Conservation (phyloP, 1,140 invertebrate species). For the Metaphire vulgaris region DNA sequence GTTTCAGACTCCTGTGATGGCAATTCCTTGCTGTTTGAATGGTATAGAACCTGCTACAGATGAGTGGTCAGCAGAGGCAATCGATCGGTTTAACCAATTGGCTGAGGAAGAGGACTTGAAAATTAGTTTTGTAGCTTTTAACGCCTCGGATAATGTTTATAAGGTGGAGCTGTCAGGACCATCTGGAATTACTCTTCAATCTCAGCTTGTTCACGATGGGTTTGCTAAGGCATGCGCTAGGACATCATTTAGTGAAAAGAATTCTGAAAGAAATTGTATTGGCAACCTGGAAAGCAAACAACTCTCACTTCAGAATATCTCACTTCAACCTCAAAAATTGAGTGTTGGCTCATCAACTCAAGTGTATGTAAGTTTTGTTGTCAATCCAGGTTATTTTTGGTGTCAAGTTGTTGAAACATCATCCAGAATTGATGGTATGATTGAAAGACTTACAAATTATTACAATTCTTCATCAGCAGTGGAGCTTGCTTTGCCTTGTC, state of each 20-base stretch:
- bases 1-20: background rate
- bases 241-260: background rate
- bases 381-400: conserved; percentile 35
- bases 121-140: background rate
- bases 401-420: conserved; percentile 26
- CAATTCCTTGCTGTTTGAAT: background rate
- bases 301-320: background rate
- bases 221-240: background rate
- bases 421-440: background rate
- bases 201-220: background rate
- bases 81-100: background rate
- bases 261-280: background rate
- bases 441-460: background rate
- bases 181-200: background rate
- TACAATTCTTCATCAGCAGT: background rate
- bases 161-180: background rate
- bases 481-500: background rate
- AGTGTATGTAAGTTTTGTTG: conserved; percentile 26
- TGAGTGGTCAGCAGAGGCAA: background rate
- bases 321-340: background rate
- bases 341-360: background rate
- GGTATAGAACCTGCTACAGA: background rate
- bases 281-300: background rate
- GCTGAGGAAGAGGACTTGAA: background rate
- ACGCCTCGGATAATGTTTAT: background rate